Evolutionary conservation across 2,888 invertebrate species (phyloP), one percentile per base, ranked within the genome.

Genomic region (Diploptera punctata): DNA sequence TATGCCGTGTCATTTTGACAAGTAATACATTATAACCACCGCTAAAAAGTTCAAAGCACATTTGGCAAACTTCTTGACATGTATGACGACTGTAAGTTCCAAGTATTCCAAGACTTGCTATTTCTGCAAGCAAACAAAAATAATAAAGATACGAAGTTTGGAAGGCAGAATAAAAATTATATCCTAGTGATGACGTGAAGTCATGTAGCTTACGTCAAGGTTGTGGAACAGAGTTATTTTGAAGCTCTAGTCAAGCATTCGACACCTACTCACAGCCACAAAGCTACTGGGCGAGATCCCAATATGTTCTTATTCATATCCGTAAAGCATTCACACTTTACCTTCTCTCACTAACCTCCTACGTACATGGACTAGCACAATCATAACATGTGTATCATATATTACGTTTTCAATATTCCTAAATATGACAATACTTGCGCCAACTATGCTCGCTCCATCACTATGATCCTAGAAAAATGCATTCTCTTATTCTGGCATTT

Each of bases 171-270:
- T 24, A 52, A 52, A 52, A 52, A 52, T 52, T 9, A 52, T 52
- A 52, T 24, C 24, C 52, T 52, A 13, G 19, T 52, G 21, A 52
- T 24, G 52, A 52, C 52, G 52, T 52, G 52, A 24, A 24, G 1
- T 52, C 52, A 24, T 24, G 24, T 19, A 52, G 24, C 52, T 52
- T 52, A 52, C 52, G 24, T 24, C 52, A 52, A 52, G 52, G 52
- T 52, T 52, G 52, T 24, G 9, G 24, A 21, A 52, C 24, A 24
- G 24, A 52, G 52, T 52, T 52, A 52, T 52, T 52, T 52, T 21
- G 24, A 52, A 24, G 10, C 52, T 24, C 52, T 52, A 52, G 24
- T 52, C 52, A 24, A 21, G 52, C 24, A 52, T 52, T 52, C 52
- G 24, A 24, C 52, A 52, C 52, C 52, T 52, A 52, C 24, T 52